A percentile compares a stretch with the other conserved stretches of the same genome.
Evolutionary conservation across 2,888 invertebrate genomes (phyloP).

Genomic region (Sarcophaga rosellei): DNA sequence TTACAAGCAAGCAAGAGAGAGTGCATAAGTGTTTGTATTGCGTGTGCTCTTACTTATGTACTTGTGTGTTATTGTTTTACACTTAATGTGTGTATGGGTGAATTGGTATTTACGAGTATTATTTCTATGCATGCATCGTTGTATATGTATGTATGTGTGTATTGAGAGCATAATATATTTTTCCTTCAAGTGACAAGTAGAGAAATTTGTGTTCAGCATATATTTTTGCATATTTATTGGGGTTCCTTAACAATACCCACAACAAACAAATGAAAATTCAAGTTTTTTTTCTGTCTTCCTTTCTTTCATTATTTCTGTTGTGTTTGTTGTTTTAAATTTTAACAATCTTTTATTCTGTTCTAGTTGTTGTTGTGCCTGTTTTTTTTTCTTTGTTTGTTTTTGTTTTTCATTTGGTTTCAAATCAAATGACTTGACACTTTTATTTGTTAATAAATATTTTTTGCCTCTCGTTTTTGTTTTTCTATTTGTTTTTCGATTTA

Average conservation of each 20-base stretch:
- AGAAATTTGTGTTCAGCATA: slow-evolving; percentile 47
- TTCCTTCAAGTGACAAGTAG: slow-evolving; percentile 48
- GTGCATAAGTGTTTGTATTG: too few species aligned
- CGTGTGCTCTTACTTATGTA: background rate
- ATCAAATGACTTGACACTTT: slow-evolving; percentile 59
- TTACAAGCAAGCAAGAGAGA: too few species aligned
- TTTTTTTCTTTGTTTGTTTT: background rate
- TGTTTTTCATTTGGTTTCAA: slow-evolving; percentile 29
- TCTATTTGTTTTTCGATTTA: background rate
- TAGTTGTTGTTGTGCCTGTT: background rate
- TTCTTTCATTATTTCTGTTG: too few species aligned
- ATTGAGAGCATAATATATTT: background rate
- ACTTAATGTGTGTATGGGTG: background rate
- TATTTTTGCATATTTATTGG: slow-evolving; percentile 60
- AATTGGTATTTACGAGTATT: background rate
- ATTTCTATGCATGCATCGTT: background rate
- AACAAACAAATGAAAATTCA: slow-evolving; percentile 21
- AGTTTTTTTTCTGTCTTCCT: too few species aligned
- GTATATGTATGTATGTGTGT: slow-evolving; percentile 22
- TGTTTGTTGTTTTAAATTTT: background rate
- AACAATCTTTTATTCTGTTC: too few species aligned
- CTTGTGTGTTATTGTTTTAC: background rate
- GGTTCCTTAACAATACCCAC: slow-evolving; percentile 2
- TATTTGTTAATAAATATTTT: slow-evolving; percentile 30
- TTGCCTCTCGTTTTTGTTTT: background rate